A percentile compares a stretch with the other conserved stretches of the same genome.
These are phyloP conservation scores for Drosophila arizonae DNA, from an alignment of 1,140 invertebrate species.

Conservation along the genomic window DNA sequence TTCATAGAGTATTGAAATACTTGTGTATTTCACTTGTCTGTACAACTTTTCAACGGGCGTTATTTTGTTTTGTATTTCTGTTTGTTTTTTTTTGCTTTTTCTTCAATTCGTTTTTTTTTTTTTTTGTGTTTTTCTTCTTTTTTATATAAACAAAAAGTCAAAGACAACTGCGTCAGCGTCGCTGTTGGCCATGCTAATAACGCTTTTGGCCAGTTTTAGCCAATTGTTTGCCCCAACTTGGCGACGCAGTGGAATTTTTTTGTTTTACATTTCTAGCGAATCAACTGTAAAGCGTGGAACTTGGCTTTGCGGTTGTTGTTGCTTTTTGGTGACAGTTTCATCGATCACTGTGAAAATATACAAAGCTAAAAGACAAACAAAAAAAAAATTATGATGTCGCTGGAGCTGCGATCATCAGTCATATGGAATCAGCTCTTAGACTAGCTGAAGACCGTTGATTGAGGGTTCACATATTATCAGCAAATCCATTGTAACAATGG, in stretches of 20 bases:
- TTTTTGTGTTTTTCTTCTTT: constrained; percentile 38
- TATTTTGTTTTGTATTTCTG: constrained; percentile 34
- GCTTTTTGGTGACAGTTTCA: constrained; percentile 65
- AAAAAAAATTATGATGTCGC: background rate
- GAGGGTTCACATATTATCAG: constrained; percentile 30
- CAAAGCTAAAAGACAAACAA: constrained; percentile 17
- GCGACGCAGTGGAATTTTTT: constrained; percentile 70
- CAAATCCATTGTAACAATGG: constrained; percentile 31
- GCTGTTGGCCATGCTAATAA: constrained; percentile 67
- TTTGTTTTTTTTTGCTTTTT: constrained; percentile 41
- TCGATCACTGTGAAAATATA: constrained; percentile 41
- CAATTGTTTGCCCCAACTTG: constrained; percentile 68
- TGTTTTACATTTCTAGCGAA: constrained; percentile 14
- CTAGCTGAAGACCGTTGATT: constrained; percentile 5
- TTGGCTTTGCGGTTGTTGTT: constrained; percentile 17
- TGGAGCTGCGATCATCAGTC: background rate
- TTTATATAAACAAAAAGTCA: constrained; percentile 66
- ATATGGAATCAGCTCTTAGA: constrained; percentile 6
- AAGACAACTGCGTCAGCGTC: constrained; percentile 36
- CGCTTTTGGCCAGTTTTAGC: constrained; percentile 57
- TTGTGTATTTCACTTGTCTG: constrained; percentile 72
- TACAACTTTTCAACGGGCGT: constrained; percentile 62
- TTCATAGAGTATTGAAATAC: constrained; percentile 27
- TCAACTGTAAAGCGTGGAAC: constrained; percentile 27
- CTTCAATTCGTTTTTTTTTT: constrained; percentile 25